A percentile compares a stretch with the other conserved stretches of the same genome.
These are phyloP conservation scores for Scaptomyza cyrtandrae DNA, from an alignment of 2,888 invertebrate genomes.

Conservation along the genomic window DNA sequence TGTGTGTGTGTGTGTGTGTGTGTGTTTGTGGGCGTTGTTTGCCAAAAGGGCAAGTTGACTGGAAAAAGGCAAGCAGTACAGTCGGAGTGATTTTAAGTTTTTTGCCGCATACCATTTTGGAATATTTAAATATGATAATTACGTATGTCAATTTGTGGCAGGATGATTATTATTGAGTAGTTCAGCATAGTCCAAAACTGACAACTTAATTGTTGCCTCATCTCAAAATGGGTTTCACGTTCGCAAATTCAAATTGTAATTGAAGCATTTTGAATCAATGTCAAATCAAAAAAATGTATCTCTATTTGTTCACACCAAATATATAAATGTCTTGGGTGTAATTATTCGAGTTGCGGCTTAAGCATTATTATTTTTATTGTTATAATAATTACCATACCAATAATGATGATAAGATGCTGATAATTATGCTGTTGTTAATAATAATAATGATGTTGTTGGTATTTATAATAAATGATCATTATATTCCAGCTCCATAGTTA, in stretches of 20 bases:
- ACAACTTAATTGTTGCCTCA: conserved; percentile 67
- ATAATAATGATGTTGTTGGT: conserved; percentile 37
- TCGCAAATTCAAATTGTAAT: conserved; percentile 38
- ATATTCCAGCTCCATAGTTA: conserved; percentile 39
- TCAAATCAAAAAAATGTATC: conserved; percentile 53
- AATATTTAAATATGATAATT: conserved; percentile 66
- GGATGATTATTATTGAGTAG: conserved; percentile 51
- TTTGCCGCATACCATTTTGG: conserved; percentile 14
- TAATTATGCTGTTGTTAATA: conserved; percentile 35
- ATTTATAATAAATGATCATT: conserved; percentile 50
- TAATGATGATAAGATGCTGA: conserved; percentile 12
- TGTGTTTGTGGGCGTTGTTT: conserved; percentile 56
- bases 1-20: conserved; percentile 20
- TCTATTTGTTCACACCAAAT: conserved; percentile 36
- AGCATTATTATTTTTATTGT: conserved; percentile 25
- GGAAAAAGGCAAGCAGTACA: conserved; percentile 36
- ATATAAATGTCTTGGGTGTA: conserved; percentile 53
- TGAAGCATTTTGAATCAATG: conserved; percentile 59
- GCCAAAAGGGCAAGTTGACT: conserved; percentile 69
- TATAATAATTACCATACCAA: conserved; percentile 36
- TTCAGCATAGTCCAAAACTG: conserved; percentile 44
- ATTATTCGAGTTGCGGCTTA: conserved; percentile 40
- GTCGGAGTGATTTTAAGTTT: conserved; percentile 22
- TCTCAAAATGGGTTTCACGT: conserved; percentile 10
- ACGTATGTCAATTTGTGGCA: conserved; percentile 67